Percentiles rank a stretch among this genome's conserved stretches.
phyloP scores from a whole-genome alignment of 2,113 vertebrate species.

The Podilymbus podiceps region DNA sequence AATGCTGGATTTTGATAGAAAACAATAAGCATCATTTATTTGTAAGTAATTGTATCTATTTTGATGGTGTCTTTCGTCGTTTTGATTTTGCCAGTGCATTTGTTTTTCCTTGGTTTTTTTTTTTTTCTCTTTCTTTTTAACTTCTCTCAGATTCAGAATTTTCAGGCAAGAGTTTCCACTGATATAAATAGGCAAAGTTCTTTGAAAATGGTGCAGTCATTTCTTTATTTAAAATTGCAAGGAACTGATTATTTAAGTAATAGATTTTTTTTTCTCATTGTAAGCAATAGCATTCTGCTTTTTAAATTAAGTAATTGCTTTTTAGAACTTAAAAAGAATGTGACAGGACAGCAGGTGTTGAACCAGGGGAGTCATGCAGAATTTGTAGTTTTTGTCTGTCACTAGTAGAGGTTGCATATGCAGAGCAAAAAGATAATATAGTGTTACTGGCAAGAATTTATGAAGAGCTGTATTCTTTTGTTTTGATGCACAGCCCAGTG shows the following conservation, averaged over 20 bases:
- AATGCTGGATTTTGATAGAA: background rate
- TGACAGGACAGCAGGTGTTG: background rate
- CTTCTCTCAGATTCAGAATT: background rate
- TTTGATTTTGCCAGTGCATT: background rate
- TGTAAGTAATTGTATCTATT: background rate
- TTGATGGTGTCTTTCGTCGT: background rate
- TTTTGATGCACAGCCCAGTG: background rate
- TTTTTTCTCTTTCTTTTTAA: background rate
- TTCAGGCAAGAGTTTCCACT: background rate
- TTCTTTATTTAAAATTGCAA: background rate
- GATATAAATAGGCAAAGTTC: background rate
- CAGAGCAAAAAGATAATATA: background rate
- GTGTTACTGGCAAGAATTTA: background rate
- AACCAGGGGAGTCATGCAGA: background rate
- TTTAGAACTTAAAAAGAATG: background rate
- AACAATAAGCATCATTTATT: background rate
- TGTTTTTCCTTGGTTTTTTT: background rate
- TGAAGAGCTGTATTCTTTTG: background rate
- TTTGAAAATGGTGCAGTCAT: background rate
- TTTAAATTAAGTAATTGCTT: background rate
- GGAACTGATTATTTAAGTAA: background rate
- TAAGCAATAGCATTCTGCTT: background rate
- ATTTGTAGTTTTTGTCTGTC: background rate
- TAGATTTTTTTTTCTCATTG: background rate
- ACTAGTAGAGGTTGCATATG: background rate